These are phyloP conservation scores for Catagonus wagneri DNA, from an alignment of 2,113 vertebrate genomes.

Conservation along the genomic window DNA sequence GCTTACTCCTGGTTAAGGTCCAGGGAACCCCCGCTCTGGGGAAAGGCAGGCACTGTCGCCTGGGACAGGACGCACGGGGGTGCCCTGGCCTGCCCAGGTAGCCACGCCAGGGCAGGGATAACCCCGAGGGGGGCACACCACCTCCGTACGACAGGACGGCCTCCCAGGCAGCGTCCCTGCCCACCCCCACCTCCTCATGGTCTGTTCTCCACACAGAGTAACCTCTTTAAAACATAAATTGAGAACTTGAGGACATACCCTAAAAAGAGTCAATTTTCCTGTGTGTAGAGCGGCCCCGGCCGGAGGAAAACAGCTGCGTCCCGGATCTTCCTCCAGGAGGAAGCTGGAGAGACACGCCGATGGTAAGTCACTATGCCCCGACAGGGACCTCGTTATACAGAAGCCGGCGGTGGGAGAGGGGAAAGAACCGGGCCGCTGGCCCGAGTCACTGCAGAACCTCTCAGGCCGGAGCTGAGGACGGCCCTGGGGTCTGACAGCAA, in stretches of 20 bases:
- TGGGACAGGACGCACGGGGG: background rate
- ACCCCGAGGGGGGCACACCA: background rate
- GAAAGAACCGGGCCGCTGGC: background rate
- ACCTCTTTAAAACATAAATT: background rate
- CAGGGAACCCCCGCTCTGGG: background rate
- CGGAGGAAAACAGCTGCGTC: background rate
- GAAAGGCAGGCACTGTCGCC: background rate
- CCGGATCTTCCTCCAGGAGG: background rate
- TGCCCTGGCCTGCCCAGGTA: background rate
- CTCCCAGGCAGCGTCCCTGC: too few relatives aligned
- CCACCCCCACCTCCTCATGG: background rate
- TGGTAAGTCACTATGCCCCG: fast-evolving
- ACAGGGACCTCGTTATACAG: background rate
- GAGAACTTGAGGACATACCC: background rate
- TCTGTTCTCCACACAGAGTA: background rate
- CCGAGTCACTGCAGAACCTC: background rate
- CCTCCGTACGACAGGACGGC: background rate
- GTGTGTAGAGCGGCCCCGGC: background rate
- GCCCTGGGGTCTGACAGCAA: background rate
- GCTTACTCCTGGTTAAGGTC: background rate
- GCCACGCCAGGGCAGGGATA: background rate
- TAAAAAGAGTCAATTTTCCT: background rate
- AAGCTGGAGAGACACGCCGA: background rate
- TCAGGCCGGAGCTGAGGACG: too few relatives aligned
- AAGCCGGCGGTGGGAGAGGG: background rate